Conservation (phyloP, 1,140 invertebrate genomes). For the Drosophila quadrilineata region DNA sequence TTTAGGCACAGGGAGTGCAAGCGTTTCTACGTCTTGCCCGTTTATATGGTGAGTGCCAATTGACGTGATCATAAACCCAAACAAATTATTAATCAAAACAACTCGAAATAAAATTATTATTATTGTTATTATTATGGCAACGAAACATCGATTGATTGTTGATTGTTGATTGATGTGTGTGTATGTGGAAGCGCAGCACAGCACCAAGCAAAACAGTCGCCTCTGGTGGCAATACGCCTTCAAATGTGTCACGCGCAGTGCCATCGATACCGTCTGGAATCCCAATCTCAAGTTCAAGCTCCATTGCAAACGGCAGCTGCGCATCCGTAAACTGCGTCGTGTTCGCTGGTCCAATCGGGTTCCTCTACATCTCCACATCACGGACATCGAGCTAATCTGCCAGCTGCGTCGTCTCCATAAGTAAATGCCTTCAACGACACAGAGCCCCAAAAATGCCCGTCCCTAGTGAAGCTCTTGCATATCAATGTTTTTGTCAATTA, state of each 20-base stretch:
- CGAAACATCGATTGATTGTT: too few relatives aligned
- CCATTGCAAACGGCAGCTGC: slow-evolving; percentile 61
- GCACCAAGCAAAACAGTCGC: slow-evolving; percentile 62
- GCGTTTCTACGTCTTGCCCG: slow-evolving; percentile 65
- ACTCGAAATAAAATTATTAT: too few relatives aligned
- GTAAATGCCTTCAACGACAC: neutral
- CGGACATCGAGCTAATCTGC: slow-evolving; percentile 57
- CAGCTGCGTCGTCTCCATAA: slow-evolving; percentile 49
- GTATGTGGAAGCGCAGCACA: too few relatives aligned
- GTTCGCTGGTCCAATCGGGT: slow-evolving; percentile 46
- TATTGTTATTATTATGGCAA: too few relatives aligned
- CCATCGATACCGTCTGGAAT: slow-evolving; percentile 37
- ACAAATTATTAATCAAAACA: slow-evolving; percentile 31
- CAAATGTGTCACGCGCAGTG: slow-evolving; percentile 60
- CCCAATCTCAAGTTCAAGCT: slow-evolving; percentile 65
- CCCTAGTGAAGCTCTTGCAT: too few relatives aligned
- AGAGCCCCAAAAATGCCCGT: too few relatives aligned
- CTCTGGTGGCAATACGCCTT: slow-evolving; percentile 71
- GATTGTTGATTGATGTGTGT: too few relatives aligned
- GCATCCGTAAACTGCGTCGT: slow-evolving; percentile 57
- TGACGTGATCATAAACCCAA: slow-evolving; percentile 31
- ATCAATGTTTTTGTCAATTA: too few relatives aligned
- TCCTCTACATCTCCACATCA: slow-evolving; percentile 56
- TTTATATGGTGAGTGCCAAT: slow-evolving; percentile 65
- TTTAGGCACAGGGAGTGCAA: slow-evolving; percentile 63